These are phyloP conservation scores for Sanderia malayensis DNA, from an alignment of 30 jellyfish, hydroid and myxozoan genomes.

Conservation along the genomic window DNA sequence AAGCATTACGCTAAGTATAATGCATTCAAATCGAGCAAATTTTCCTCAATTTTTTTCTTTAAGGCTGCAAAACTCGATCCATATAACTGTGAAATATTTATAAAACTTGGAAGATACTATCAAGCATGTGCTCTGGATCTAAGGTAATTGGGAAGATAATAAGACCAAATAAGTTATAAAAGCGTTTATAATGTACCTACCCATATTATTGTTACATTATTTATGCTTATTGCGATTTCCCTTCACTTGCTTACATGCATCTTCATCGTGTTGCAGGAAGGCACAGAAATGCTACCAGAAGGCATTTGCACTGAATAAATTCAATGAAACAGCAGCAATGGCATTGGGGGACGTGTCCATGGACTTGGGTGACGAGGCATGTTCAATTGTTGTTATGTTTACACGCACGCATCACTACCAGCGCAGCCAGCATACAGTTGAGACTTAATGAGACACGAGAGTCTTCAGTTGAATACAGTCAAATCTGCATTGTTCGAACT, in stretches of 20 bases:
- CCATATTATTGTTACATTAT: background rate
- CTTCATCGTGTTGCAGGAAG: constrained; percentile 35
- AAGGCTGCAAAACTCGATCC: constrained; percentile 90
- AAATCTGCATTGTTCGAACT: no score
- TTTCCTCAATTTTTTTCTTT: background rate
- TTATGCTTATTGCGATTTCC: background rate
- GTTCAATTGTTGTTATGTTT: no score
- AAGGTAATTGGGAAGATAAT: no score
- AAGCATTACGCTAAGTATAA: no score
- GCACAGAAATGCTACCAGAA: constrained; percentile 83
- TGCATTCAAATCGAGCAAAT: no score
- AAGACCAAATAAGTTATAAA: background rate
- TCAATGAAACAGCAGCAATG: constrained; percentile 61
- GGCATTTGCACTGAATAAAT: constrained; percentile 64
- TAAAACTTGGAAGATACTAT: constrained; percentile 78
- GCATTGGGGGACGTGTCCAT: constrained; percentile 68
- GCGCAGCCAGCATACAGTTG: no score
- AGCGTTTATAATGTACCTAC: background rate
- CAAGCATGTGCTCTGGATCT: constrained; percentile 42
- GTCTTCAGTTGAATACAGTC: no score
- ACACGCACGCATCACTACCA: no score
- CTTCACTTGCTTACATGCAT: background rate
- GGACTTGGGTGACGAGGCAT: constrained; percentile 79
- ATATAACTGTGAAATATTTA: constrained; percentile 45
- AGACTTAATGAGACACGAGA: no score